A percentile compares a stretch with the other conserved stretches of the same genome.
Conservation (phyloP, 2,888 invertebrate genomes). For the Chaetogeoica ovagalla region DNA sequence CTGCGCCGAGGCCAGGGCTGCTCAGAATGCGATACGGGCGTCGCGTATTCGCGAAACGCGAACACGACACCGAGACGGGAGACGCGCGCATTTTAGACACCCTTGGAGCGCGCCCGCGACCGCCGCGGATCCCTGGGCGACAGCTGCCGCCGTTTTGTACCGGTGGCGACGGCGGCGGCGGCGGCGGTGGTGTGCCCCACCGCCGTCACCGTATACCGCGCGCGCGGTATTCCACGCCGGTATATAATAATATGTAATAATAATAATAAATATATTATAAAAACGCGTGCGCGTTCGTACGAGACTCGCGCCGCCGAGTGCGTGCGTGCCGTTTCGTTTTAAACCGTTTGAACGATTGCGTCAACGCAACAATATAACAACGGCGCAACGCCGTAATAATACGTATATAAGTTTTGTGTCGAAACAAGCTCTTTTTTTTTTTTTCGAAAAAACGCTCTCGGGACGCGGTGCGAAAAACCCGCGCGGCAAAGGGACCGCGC, state of each 20-base stretch:
- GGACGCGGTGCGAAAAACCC: too few relatives aligned
- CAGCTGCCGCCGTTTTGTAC: conserved; percentile 51
- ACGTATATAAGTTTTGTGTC: too few relatives aligned
- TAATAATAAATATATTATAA: not conserved
- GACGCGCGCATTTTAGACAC: conserved; percentile 46
- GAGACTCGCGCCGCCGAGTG: not conserved
- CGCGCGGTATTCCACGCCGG: conserved; percentile 35
- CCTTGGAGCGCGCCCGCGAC: conserved; percentile 37
- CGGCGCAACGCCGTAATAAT: not conserved
- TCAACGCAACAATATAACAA: not conserved
- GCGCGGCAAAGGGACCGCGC: too few relatives aligned
- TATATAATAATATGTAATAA: too few relatives aligned
- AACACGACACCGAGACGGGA: not conserved
- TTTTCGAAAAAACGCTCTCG: too few relatives aligned
- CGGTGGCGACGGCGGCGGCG: conserved; percentile 44
- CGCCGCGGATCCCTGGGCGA: conserved; percentile 51
- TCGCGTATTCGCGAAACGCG: conserved; percentile 3
- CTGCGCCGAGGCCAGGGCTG: conserved; percentile 44
- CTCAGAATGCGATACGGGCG: conserved; percentile 11
- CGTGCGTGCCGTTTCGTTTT: conserved; percentile 43
- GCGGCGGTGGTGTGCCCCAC: conserved; percentile 36
- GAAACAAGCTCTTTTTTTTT: too few relatives aligned
- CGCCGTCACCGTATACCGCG: not conserved
- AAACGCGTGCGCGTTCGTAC: not conserved
- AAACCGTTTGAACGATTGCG: conserved; percentile 24